phyloP scores from a whole-genome alignment of 2,888 invertebrate genomes.

The Stenoptilia bipunctidactyla region DNA sequence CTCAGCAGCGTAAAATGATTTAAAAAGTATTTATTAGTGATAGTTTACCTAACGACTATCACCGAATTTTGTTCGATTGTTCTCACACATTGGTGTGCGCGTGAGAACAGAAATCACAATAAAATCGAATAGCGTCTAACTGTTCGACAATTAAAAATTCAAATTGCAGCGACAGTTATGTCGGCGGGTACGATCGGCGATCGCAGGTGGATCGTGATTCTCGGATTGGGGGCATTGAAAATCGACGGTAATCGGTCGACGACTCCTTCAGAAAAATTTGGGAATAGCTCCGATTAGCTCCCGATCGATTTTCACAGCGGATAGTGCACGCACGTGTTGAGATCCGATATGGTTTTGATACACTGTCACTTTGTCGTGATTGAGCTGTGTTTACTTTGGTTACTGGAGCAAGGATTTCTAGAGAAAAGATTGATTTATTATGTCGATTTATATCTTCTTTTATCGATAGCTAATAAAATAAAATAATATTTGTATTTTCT shows the following conservation, averaged over 20 bases:
- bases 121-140: constrained; percentile 49
- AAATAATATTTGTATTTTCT: too few relatives aligned
- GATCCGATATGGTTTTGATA: constrained; percentile 36
- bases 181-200: constrained; percentile 24
- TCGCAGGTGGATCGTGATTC: constrained; percentile 58
- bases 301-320: constrained; percentile 63
- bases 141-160: constrained; percentile 56
- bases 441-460: too few relatives aligned
- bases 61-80: constrained; percentile 38
- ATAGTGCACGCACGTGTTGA: constrained; percentile 63
- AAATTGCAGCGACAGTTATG: constrained; percentile 56
- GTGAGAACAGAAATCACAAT: constrained; percentile 54
- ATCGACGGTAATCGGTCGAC: constrained; percentile 53
- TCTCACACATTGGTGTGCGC: constrained; percentile 45
- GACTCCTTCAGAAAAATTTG: constrained; percentile 31
- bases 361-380: constrained; percentile 32
- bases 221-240: constrained; percentile 47
- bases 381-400: constrained; percentile 20
- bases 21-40: constrained; percentile 9
- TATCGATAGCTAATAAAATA: too few relatives aligned
- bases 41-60: constrained; percentile 22
- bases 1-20: constrained; percentile 6
- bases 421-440: constrained; percentile 25
- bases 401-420: too few relatives aligned
- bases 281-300: constrained; percentile 34